These are phyloP conservation scores for Hydrolagus affinis DNA, from an alignment of 2,113 vertebrate genomes.

Conservation along the genomic window DNA sequence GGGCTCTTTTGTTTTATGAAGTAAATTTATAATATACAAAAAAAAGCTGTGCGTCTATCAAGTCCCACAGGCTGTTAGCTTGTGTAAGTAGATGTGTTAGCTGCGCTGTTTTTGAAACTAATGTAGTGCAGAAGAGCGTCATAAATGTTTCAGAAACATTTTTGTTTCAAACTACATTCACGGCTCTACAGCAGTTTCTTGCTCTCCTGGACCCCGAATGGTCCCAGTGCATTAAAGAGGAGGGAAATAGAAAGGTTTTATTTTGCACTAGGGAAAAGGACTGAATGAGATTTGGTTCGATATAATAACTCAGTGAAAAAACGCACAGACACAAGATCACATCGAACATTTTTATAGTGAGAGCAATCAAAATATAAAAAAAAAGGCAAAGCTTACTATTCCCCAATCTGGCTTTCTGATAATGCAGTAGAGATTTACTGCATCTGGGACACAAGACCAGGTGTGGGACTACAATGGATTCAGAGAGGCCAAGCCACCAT, in stretches of 20 bases:
- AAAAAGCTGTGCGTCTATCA: background rate
- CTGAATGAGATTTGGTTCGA: background rate
- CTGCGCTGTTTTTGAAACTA: conserved; percentile 13
- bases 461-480: background rate
- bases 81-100: conserved; percentile 5
- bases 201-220: background rate
- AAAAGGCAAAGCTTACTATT: background rate
- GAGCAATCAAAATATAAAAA: background rate
- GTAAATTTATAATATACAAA: conserved; percentile 5
- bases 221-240: background rate
- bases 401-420: background rate
- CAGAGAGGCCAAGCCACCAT: background rate
- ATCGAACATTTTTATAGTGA: background rate
- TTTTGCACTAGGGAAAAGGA: background rate
- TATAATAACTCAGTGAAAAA: background rate
- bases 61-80: background rate
- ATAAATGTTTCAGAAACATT: conserved; percentile 8
- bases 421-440: background rate
- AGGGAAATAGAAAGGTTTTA: background rate
- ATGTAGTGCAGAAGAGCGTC: background rate
- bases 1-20: background rate
- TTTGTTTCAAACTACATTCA: conserved; percentile 7
- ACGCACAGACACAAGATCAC: background rate
- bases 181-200: background rate
- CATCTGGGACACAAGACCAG: too few species aligned